These are phyloP conservation scores for Heterochromis multidens DNA, from an alignment of 2,113 vertebrate species.

Conservation along the genomic window DNA sequence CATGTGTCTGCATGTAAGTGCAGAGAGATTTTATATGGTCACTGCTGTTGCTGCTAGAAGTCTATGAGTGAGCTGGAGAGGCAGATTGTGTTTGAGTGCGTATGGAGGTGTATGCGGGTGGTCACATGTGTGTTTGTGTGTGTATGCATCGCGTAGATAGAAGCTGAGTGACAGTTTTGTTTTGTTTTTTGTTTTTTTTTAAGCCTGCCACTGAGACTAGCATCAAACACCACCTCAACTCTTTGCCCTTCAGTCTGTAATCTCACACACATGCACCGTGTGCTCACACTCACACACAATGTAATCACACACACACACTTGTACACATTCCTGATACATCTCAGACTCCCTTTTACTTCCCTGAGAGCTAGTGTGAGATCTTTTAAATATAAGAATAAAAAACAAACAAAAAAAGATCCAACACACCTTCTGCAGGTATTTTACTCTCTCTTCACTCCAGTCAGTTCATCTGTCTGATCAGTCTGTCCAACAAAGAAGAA, in stretches of 20 bases:
- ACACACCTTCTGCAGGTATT: neutral
- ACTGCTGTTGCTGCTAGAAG: neutral
- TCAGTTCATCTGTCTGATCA: neutral
- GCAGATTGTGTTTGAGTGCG: neutral
- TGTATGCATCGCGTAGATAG: neutral
- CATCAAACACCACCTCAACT: slow-evolving; percentile 44
- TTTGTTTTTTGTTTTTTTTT: slow-evolving; percentile 49
- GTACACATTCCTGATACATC: neutral
- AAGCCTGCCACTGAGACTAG: slow-evolving; percentile 41
- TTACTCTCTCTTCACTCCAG: neutral
- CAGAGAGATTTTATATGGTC: neutral
- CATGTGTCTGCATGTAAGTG: neutral
- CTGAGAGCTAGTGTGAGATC: neutral
- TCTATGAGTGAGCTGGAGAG: neutral
- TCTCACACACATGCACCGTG: neutral
- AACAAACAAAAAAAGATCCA: neutral
- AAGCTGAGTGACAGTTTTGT: slow-evolving; percentile 16
- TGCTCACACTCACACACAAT: neutral
- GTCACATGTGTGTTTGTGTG: neutral
- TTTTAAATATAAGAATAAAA: neutral
- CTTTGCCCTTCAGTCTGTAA: slow-evolving; percentile 32
- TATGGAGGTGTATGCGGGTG: neutral
- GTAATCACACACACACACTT: neutral
- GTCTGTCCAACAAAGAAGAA: neutral
- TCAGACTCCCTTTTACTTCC: neutral